phyloP scores from a whole-genome alignment of 2,797 vertebrate genomes.

The Lagodon rhomboides region DNA sequence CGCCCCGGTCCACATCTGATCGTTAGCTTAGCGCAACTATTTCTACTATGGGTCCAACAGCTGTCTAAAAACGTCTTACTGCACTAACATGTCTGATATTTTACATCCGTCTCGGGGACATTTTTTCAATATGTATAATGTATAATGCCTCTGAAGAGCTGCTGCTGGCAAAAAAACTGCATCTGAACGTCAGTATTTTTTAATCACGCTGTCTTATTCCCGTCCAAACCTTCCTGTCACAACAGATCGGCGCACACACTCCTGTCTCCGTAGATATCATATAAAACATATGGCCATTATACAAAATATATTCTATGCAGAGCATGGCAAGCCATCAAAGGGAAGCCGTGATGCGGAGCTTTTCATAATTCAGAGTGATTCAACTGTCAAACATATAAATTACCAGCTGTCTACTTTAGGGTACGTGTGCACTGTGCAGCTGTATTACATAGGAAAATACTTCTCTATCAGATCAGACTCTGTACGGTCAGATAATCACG shows the following conservation, averaged over 20 bases:
- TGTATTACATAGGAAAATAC: background rate
- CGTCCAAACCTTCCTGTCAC: background rate
- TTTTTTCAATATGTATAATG: background rate
- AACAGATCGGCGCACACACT: slow-evolving; percentile 22
- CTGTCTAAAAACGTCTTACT: background rate
- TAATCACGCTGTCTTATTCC: slow-evolving; percentile 8
- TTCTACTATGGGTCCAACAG: background rate
- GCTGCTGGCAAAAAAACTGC: background rate
- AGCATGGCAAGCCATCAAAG: background rate
- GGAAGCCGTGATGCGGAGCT: background rate
- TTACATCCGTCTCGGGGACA: background rate
- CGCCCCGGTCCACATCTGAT: background rate
- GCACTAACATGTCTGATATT: too few species aligned
- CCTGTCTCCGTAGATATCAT: slow-evolving; percentile 1
- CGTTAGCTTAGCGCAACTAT: background rate
- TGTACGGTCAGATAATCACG: background rate
- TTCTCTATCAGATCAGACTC: background rate
- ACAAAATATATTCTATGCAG: background rate
- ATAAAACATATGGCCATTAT: slow-evolving; percentile 18
- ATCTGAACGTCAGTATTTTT: slow-evolving; percentile 42
- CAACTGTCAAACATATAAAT: slow-evolving; percentile 6
- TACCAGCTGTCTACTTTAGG: background rate
- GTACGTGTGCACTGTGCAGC: background rate
- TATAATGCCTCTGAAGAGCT: background rate
- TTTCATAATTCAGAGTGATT: slow-evolving; percentile 8